Conservation (phyloP, 2,797 vertebrate genomes). For the Orientallactaga sibirica region DNA sequence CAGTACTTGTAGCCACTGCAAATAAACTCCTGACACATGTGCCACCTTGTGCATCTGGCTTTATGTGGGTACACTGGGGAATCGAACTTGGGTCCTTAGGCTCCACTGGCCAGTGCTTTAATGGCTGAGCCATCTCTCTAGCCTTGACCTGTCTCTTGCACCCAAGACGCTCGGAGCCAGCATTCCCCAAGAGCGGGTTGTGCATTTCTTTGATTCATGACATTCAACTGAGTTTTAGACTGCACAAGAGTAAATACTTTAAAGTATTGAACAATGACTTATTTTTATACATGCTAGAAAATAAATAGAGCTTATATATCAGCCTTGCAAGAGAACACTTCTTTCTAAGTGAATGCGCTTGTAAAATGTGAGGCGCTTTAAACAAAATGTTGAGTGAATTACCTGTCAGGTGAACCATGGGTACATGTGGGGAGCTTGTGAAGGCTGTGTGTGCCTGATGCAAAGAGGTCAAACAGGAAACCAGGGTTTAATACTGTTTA, state of each 20-base stretch:
- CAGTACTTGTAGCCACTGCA: too few relatives aligned
- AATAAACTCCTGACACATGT: too few relatives aligned
- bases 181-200: neutral
- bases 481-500: neutral
- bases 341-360: conserved; percentile 3
- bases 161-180: neutral
- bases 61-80: too few relatives aligned
- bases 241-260: neutral
- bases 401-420: neutral
- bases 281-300: conserved; percentile 35
- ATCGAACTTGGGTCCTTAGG: too few relatives aligned
- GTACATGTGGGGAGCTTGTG: too few relatives aligned
- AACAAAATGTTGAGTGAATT: neutral
- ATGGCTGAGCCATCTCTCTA: too few relatives aligned
- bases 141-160: neutral
- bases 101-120: too few relatives aligned
- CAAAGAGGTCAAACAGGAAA: neutral
- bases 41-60: too few relatives aligned
- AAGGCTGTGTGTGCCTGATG: neutral
- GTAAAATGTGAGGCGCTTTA: neutral
- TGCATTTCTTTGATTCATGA: neutral
- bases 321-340: neutral
- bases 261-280: conserved; percentile 15
- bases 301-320: neutral
- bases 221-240: neutral